phyloP scores from a whole-genome alignment of 2,113 vertebrate species.

The Macquaria australasica region DNA sequence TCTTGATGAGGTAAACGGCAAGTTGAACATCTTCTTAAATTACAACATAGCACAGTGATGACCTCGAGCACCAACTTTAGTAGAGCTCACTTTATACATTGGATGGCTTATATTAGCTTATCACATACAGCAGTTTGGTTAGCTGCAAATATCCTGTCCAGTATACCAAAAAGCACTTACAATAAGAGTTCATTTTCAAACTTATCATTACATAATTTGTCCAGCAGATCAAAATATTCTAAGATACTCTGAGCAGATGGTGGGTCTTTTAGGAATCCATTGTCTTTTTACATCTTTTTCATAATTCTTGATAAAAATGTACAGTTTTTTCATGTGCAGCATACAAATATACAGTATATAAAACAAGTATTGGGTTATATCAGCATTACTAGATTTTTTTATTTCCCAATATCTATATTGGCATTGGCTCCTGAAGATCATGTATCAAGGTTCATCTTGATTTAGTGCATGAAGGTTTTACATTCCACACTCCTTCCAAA shows the following conservation, averaged over 20 bases:
- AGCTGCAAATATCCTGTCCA: not conserved
- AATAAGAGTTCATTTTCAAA: not conserved
- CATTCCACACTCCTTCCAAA: conserved; percentile 73
- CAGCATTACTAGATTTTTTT: not conserved
- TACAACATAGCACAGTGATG: not conserved
- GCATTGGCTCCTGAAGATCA: not conserved
- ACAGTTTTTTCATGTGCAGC: no score
- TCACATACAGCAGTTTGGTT: not conserved
- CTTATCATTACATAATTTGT: not conserved
- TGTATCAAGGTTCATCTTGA: conserved; percentile 11
- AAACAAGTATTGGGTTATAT: not conserved
- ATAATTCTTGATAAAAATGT: not conserved
- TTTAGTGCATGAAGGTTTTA: conserved; percentile 35
- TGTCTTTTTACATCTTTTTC: conserved; percentile 4
- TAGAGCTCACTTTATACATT: no score
- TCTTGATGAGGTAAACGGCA: not conserved
- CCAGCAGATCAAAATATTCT: not conserved
- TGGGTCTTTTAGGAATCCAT: not conserved
- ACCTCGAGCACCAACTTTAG: not conserved
- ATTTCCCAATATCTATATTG: not conserved
- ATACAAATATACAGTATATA: not conserved
- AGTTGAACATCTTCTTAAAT: not conserved
- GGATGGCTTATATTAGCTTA: not conserved
- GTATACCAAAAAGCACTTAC: not conserved
- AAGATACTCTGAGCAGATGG: not conserved